A percentile compares a stretch with the other conserved stretches of the same genome.
Conservation (phyloP, 1,140 invertebrate species). For the Antheraea mylitta region DNA sequence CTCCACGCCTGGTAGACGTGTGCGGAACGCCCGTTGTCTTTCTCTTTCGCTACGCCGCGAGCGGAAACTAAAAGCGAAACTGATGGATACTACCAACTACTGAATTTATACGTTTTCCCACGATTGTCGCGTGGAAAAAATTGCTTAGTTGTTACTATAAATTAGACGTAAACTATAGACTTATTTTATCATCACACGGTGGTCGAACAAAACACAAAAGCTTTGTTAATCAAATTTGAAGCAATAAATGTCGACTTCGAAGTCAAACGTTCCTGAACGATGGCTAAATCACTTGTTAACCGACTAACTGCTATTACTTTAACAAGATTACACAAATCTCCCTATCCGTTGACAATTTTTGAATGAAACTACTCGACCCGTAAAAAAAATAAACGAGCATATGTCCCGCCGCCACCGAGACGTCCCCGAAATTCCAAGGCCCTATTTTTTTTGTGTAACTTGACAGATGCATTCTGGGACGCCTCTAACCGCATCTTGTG, state of each 20-base stretch:
- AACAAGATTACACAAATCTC: constrained; percentile 76
- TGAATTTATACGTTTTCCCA: constrained; percentile 41
- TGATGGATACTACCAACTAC: constrained; percentile 24
- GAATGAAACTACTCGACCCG: constrained; percentile 64
- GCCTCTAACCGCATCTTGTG: constrained; percentile 71
- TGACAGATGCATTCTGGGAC: constrained; percentile 76
- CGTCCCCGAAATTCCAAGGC: constrained; percentile 73
- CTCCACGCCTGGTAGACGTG: constrained; percentile 61
- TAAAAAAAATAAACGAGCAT: constrained; percentile 71
- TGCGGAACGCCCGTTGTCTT: constrained; percentile 37
- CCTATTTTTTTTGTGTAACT: constrained; percentile 70
- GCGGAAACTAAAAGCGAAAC: constrained; percentile 61
- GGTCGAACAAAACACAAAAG: constrained; percentile 20
- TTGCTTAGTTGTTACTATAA: neutral
- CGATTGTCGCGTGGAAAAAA: constrained; percentile 17
- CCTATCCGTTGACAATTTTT: constrained; percentile 71
- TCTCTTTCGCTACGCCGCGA: constrained; percentile 34
- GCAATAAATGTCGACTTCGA: constrained; percentile 37
- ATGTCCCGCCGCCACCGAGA: constrained; percentile 53
- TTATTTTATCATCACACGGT: constrained; percentile 8
- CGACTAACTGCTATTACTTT: constrained; percentile 53
- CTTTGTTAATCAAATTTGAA: constrained; percentile 14
- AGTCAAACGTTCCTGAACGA: constrained; percentile 29
- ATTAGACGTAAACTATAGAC: neutral
- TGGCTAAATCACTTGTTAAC: constrained; percentile 53